Base-by-base conservation (phyloP, 2,797 vertebrate genomes). In the Acropternis orthonyx region DNA sequence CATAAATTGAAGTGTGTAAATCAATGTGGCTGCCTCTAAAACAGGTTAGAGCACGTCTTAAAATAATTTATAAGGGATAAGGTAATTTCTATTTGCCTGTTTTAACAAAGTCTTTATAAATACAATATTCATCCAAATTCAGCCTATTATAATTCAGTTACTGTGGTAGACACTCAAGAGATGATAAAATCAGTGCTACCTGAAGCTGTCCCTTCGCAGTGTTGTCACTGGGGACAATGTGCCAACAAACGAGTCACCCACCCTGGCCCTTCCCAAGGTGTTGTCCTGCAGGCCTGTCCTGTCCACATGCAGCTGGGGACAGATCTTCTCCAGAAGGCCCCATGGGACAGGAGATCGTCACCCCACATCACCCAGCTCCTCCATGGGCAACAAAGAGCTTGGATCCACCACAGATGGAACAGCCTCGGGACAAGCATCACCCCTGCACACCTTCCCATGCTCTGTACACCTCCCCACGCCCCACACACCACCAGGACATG, bases 21-120 rank as follows among this genome's bases (percentile, higher is more conserved):
- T 98, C 97, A 97, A 14, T 2, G 36, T 71, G 87, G 78, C 71
- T 95, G 82, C 82, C 95, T 91, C 92, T 67, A 14, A 66, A 93
- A 86, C 6, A 76, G 93, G 92, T 77, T 82, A 63, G 59, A 74
- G 78, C 66, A 75, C 65, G 39, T 79, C 95, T 85, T 77, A 55
- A 92, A 96, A 89, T 94, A 92, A 97, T 96, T 96, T 77, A 94
- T 71, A 62, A 69, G 74, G 89, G 56, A 37, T 85, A 86, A 72
- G 96, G 85, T 92, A 86, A 95, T 89, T 95, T 69, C 94, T 86
- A 15, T 92, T 59, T 37, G 24, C 83, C 77, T 9, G 17, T 68
- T 74, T 95, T 95, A 97, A 96, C 95, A 74, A 96, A 97, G 95
- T 93, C 96, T 96, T 97, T 90, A 91, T 85, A 92, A 97, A 94